phyloP scores from a whole-genome alignment of 2,113 vertebrate genomes.

The Actenoides lindsayi region DNA sequence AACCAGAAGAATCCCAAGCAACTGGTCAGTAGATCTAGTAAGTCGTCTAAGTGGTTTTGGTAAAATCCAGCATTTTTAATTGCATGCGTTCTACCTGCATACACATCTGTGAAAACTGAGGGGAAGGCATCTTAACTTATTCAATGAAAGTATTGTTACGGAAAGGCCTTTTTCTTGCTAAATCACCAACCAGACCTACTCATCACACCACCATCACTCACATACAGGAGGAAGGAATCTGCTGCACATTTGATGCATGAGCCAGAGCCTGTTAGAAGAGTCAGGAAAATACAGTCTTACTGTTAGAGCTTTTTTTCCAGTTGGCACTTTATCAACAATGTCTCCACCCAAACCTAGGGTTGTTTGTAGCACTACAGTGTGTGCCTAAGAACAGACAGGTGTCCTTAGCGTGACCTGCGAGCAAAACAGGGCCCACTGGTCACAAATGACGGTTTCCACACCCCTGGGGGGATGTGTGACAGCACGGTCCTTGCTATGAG shows the following conservation, averaged over 20 bases:
- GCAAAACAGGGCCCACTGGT: not conserved
- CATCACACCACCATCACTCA: accelerated
- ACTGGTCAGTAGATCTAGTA: not conserved
- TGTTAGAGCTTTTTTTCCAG: not conserved
- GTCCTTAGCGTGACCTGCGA: not conserved
- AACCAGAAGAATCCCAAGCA: not conserved
- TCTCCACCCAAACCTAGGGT: slow-evolving; percentile 26
- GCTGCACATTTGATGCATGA: accelerated
- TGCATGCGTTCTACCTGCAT: accelerated
- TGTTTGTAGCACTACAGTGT: not conserved
- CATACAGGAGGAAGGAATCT: not conserved
- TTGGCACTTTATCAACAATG: slow-evolving; percentile 29
- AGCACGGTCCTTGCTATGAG: accelerated
- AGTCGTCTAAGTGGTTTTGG: not conserved
- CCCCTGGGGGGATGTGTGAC: no score
- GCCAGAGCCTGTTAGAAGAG: not conserved
- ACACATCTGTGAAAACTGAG: not conserved
- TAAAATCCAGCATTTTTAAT: not conserved
- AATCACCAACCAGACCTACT: not conserved
- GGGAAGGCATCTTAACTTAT: not conserved
- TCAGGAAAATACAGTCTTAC: not conserved
- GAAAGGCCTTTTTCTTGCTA: not conserved
- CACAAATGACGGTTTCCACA: accelerated
- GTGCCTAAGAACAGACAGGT: not conserved
- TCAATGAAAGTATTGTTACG: not conserved